Percentiles rank a stretch among this genome's conserved stretches.
These are phyloP conservation scores for Anabas testudineus DNA, from an alignment of 2,797 vertebrate species.

Conservation along the genomic window DNA sequence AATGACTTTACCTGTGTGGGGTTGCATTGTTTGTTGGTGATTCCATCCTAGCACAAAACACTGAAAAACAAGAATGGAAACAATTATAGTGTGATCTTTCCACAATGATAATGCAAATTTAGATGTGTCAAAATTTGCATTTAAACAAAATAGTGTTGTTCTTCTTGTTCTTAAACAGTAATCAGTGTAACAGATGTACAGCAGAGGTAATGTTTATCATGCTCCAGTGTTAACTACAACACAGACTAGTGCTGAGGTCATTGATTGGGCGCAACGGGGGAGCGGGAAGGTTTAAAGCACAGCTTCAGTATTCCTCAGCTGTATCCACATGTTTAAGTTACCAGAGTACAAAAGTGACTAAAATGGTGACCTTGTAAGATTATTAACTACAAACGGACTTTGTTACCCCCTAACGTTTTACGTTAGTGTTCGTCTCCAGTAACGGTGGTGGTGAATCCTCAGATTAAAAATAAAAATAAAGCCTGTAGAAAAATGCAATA, in stretches of 20 bases:
- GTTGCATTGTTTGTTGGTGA: constrained; percentile 71
- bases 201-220: too few relatives aligned
- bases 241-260: neutral
- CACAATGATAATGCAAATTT: neutral
- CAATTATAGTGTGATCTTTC: neutral
- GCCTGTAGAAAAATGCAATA: too few relatives aligned
- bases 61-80: constrained; percentile 28
- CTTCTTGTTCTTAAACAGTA: too few relatives aligned
- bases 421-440: neutral
- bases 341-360: neutral
- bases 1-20: constrained; percentile 65
- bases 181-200: too few relatives aligned
- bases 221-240: too few relatives aligned
- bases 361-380: too few relatives aligned
- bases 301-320: too few relatives aligned
- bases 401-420: neutral
- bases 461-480: too few relatives aligned
- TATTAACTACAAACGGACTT: too few relatives aligned
- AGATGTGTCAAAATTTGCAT: too few relatives aligned
- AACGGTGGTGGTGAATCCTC: neutral
- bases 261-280: constrained; percentile 14
- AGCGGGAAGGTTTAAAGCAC: constrained; percentile 41
- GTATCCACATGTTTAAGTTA: neutral
- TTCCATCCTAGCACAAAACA: constrained; percentile 64
- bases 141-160: too few relatives aligned